A percentile compares a stretch with the other conserved stretches of the same genome.
phyloP scores from a whole-genome alignment of 2,888 invertebrate species.

The Leucophenga montana region DNA sequence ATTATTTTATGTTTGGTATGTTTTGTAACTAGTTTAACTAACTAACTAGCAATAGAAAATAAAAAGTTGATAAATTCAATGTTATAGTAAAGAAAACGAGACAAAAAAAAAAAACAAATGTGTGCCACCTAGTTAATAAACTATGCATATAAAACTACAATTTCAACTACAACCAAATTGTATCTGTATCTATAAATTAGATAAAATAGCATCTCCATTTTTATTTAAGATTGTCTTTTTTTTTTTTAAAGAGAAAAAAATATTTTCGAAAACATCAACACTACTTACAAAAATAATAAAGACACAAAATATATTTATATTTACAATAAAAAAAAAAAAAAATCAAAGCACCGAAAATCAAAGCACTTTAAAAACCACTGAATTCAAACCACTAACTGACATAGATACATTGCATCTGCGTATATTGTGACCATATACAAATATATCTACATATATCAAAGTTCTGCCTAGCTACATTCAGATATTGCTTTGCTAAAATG shows the following conservation, averaged over 20 bases:
- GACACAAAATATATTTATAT: not conserved
- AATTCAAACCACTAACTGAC: conserved; percentile 1
- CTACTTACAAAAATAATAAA: not conserved
- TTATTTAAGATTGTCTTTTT: not conserved
- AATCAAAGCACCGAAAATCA: conserved; percentile 9
- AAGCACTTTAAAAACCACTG: conserved; percentile 1
- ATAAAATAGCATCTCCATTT: conserved; percentile 49
- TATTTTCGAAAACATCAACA: not conserved
- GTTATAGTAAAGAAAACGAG: not conserved
- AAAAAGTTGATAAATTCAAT: conserved; percentile 2
- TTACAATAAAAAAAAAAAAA: not conserved
- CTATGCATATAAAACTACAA: conserved; percentile 43
- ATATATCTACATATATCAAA: not conserved
- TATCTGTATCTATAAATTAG: conserved; percentile 41
- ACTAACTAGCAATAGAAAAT: conserved; percentile 41
- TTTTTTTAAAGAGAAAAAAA: not conserved
- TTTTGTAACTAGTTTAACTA: too few relatives aligned
- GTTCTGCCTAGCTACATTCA: not conserved
- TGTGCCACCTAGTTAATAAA: conserved; percentile 66
- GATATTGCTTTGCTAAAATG: conserved; percentile 16
- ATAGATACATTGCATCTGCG: too few relatives aligned
- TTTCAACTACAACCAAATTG: conserved; percentile 42
- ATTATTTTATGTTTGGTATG: too few relatives aligned
- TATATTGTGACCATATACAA: too few relatives aligned
- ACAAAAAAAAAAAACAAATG: conserved; percentile 53